A percentile compares a stretch with the other conserved stretches of the same genome.
Conservation (phyloP, 1,140 invertebrate genomes). For the Asobara japonica region DNA sequence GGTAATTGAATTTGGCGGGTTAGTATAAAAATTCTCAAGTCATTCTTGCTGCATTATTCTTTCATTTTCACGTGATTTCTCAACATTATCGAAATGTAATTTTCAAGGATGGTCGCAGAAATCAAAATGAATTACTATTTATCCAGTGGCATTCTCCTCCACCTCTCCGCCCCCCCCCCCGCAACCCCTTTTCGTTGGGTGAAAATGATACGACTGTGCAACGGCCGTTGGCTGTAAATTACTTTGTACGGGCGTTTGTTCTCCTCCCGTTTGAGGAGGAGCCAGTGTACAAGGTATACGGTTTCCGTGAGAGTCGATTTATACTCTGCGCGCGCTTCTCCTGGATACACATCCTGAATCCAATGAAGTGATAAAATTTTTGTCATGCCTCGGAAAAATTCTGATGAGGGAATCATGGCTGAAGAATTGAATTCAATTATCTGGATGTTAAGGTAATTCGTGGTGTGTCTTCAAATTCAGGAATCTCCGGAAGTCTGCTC, state of each 20-base stretch:
- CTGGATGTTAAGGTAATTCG: too few species aligned
- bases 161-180: too few species aligned
- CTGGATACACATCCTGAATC: conserved; percentile 5
- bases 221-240: conserved; percentile 29
- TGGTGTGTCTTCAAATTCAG: too few species aligned
- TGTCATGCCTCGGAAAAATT: background rate
- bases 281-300: conserved; percentile 15
- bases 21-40: background rate
- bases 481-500: too few species aligned
- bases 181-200: too few species aligned
- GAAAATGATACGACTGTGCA: conserved; percentile 22
- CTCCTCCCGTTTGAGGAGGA: conserved; percentile 23
- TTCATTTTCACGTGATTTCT: background rate
- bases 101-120: background rate
- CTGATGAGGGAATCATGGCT: background rate
- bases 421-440: background rate
- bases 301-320: conserved; percentile 31
- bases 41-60: background rate
- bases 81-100: background rate
- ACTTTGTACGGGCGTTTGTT: conserved; percentile 25
- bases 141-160: background rate
- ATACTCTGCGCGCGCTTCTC: conserved; percentile 23
- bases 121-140: background rate
- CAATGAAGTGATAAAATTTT: conserved; percentile 7
- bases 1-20: background rate